Evolutionary conservation across 2,113 vertebrate species (phyloP).

Genomic region (Cinclus mexicanus): DNA sequence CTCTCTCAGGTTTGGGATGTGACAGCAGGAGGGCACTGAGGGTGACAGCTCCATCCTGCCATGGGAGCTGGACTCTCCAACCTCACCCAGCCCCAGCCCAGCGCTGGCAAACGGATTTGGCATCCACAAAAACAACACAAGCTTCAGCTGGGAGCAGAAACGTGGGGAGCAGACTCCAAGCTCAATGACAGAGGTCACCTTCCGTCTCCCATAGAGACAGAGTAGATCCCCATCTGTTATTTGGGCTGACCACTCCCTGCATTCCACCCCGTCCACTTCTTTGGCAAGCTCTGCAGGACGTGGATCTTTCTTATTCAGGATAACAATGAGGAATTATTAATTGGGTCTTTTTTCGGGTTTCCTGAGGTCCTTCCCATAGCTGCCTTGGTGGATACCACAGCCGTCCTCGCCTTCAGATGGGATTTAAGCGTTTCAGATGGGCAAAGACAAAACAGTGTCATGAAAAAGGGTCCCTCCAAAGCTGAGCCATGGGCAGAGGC

Average conservation of each 20-base stretch:
- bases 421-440: not conserved
- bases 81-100: not conserved
- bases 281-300: conserved; percentile 55
- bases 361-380: conserved; percentile 53
- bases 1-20: not conserved
- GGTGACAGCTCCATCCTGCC: not conserved
- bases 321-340: conserved; percentile 63
- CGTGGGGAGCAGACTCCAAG: conserved; percentile 22
- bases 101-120: not conserved
- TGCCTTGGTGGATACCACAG: not conserved
- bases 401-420: not conserved
- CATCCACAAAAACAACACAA: conserved; percentile 6
- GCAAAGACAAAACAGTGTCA: not conserved
- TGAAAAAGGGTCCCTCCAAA: not conserved
- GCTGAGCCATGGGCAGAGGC: not conserved
- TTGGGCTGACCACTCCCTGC: conserved; percentile 69
- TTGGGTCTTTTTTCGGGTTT: conserved; percentile 60
- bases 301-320: conserved; percentile 65
- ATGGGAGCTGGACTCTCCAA: not conserved
- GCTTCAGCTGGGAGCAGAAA: conserved; percentile 17
- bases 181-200: conserved; percentile 68
- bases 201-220: conserved; percentile 67
- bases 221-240: conserved; percentile 71
- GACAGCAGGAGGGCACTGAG: not conserved
- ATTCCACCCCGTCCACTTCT: conserved; percentile 60